These are phyloP conservation scores for Bothrops jararaca DNA, from an alignment of 2,113 vertebrate species.

Conservation along the genomic window DNA sequence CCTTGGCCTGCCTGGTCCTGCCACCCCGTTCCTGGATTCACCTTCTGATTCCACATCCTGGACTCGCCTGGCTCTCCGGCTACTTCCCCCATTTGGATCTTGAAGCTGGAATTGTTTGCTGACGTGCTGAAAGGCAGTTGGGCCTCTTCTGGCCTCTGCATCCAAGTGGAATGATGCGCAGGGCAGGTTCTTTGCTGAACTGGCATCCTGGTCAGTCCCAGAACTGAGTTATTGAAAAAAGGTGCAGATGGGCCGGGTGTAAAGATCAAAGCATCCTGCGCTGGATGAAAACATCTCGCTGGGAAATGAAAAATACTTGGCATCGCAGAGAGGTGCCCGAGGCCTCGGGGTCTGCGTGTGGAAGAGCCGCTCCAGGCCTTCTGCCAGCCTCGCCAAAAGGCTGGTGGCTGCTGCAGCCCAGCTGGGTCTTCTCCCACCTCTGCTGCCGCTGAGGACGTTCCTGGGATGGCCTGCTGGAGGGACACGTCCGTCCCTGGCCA, in stretches of 20 bases:
- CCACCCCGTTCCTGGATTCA: background rate
- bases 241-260: background rate
- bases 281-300: background rate
- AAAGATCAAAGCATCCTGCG: background rate
- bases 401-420: background rate
- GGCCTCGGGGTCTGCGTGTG: background rate
- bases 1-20: background rate
- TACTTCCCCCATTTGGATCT: background rate
- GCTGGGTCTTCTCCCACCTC: background rate
- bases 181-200: background rate
- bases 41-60: background rate
- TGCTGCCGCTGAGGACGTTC: too few relatives aligned
- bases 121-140: background rate
- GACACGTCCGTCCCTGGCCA: background rate
- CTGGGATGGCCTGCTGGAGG: background rate
- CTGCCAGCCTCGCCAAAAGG: background rate
- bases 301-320: conserved; percentile 7
- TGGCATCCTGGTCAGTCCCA: background rate
- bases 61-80: background rate
- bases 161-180: fast-evolving
- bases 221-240: background rate
- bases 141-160: background rate
- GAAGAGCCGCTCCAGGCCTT: background rate
- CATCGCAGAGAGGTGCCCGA: background rate
- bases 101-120: background rate